Evolutionary conservation across 1,140 invertebrate genomes (phyloP).

Genomic region (Cheumatopsyche charites): DNA sequence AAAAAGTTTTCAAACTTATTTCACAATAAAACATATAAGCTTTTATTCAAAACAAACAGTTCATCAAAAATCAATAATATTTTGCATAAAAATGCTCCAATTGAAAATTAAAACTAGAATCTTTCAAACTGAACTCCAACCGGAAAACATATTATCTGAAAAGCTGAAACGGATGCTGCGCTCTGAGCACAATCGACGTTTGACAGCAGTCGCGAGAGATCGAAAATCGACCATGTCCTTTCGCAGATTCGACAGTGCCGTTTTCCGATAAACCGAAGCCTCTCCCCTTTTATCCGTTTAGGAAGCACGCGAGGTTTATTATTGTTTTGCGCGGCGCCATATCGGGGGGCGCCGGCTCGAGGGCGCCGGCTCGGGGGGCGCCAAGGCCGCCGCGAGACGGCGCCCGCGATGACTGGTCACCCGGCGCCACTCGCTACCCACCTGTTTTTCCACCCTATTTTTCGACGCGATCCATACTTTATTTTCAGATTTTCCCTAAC

Average conservation of each 20-base stretch:
- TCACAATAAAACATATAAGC: no score
- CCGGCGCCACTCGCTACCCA: slow-evolving; percentile 27
- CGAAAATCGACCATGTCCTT: not conserved
- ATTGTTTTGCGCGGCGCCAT: slow-evolving; percentile 37
- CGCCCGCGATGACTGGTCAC: slow-evolving; percentile 14
- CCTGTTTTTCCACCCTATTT: slow-evolving; percentile 30
- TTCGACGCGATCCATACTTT: slow-evolving; percentile 16
- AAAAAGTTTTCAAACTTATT: no score
- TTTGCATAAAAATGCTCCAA: no score
- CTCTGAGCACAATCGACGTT: not conserved
- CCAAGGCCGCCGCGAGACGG: slow-evolving; percentile 39
- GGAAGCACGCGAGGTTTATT: slow-evolving; percentile 42
- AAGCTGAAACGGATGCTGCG: no score
- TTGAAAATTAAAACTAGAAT: no score
- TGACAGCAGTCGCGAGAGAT: not conserved
- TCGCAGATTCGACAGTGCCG: slow-evolving; percentile 15
- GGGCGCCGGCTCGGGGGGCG: slow-evolving; percentile 39
- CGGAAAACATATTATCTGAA: no score
- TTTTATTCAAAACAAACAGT: no score
- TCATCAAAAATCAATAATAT: no score
- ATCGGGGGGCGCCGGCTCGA: slow-evolving; percentile 40
- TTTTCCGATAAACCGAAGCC: slow-evolving; percentile 8
- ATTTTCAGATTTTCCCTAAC: not conserved
- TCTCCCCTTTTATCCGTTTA: not conserved
- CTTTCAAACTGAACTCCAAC: no score